These are phyloP conservation scores for Eubasilissa regina DNA, from an alignment of 1,140 invertebrate species.

Conservation along the genomic window DNA sequence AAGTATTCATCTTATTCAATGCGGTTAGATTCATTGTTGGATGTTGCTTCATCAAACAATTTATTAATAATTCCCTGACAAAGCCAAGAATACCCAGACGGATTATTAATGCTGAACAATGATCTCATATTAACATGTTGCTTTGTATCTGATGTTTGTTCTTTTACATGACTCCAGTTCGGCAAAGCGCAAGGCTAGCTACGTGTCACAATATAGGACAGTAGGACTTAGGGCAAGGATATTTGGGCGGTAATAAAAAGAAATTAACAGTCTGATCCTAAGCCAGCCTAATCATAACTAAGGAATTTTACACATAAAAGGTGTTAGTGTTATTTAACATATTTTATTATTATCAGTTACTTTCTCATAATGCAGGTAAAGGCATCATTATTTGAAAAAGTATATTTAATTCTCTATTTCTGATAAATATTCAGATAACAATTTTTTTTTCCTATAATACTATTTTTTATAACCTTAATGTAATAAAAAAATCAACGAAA, in stretches of 20 bases:
- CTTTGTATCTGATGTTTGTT: constrained; percentile 40
- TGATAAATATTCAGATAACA: too few relatives aligned
- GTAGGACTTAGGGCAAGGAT: constrained; percentile 39
- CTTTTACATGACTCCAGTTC: constrained; percentile 4
- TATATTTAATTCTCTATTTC: too few relatives aligned
- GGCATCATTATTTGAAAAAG: too few relatives aligned
- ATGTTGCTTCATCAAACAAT: constrained; percentile 46
- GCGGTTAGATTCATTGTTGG: constrained; percentile 31
- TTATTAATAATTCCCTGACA: constrained; percentile 38
- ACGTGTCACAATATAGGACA: constrained; percentile 39
- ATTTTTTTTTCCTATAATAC: too few relatives aligned
- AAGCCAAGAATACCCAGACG: constrained; percentile 40
- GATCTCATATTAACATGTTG: constrained; percentile 49
- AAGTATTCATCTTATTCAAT: constrained; percentile 25
- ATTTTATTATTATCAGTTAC: constrained; percentile 20
- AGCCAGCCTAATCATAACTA: background rate
- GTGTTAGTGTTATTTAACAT: constrained; percentile 9
- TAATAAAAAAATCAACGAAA: too few relatives aligned
- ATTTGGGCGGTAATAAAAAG: constrained; percentile 5
- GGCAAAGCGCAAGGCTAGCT: background rate
- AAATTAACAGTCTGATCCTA: constrained; percentile 13
- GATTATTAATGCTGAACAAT: constrained; percentile 46
- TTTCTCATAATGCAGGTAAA: background rate
- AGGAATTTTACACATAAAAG: constrained; percentile 19
- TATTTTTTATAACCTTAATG: too few relatives aligned